phyloP scores from a whole-genome alignment of 2,797 vertebrate genomes.

The Tadarida brasiliensis region DNA sequence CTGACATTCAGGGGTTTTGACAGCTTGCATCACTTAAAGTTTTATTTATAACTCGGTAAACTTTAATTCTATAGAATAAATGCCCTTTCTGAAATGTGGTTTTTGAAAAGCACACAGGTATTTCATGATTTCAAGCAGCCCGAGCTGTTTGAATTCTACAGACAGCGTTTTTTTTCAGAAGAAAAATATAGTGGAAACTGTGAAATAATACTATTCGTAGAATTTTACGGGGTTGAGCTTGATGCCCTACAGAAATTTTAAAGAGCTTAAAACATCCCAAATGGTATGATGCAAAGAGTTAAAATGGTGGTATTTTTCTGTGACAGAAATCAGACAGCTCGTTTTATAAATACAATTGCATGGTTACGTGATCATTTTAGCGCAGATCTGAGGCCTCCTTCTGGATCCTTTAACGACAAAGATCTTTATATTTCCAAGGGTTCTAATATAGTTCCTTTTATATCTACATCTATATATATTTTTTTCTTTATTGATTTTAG shows the following conservation, averaged over 20 bases:
- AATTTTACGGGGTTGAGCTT: conserved; percentile 21
- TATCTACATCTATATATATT: no score
- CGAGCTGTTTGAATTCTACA: conserved; percentile 30
- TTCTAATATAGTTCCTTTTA: background rate
- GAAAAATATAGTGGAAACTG: conserved; percentile 23
- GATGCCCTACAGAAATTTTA: background rate
- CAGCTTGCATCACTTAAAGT: conserved; percentile 24
- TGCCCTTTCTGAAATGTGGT: conserved; percentile 59
- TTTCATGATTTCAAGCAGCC: conserved; percentile 23
- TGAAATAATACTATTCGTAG: conserved; percentile 43
- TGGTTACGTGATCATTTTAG: background rate
- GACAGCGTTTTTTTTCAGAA: background rate
- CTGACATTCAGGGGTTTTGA: conserved; percentile 60
- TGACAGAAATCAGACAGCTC: background rate
- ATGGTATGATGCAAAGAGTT: conserved; percentile 49
- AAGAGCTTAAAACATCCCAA: conserved; percentile 26
- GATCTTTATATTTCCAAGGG: background rate
- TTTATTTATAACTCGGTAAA: conserved; percentile 68
- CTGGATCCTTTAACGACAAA: background rate
- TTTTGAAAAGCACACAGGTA: conserved; percentile 53
- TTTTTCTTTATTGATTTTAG: no score
- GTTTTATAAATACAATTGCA: background rate
- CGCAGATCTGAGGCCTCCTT: background rate
- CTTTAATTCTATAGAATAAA: conserved; percentile 66
- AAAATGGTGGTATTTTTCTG: conserved; percentile 14